Percentiles rank a stretch among this genome's conserved stretches.
Evolutionary conservation across 2,113 vertebrate species (phyloP).

Genomic region (Bufo gargarizans): DNA sequence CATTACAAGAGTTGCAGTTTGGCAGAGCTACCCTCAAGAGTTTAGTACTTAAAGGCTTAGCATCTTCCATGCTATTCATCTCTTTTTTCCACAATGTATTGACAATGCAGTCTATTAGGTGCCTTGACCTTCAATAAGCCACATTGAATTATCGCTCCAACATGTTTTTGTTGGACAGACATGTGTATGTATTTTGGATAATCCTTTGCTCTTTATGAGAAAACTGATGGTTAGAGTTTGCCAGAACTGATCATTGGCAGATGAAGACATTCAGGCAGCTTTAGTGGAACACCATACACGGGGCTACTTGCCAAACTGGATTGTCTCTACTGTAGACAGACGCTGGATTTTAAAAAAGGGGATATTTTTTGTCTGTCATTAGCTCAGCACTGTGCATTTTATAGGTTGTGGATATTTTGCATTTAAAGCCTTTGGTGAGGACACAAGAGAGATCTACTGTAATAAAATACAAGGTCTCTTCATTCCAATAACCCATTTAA

Average conservation of each 20-base stretch:
- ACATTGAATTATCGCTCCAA: neutral
- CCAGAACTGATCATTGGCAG: constrained; percentile 8
- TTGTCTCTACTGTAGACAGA: neutral
- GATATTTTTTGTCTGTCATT: neutral
- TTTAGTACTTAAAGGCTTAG: neutral
- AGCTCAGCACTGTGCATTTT: too few relatives aligned
- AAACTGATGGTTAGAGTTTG: neutral
- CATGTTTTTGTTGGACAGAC: neutral
- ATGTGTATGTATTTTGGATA: constrained; percentile 11
- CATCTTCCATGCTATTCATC: neutral
- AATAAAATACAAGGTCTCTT: neutral
- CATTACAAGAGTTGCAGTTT: neutral
- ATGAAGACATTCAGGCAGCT: neutral
- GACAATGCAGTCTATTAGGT: constrained; percentile 30
- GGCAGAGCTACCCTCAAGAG: neutral
- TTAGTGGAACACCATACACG: neutral
- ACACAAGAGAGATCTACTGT: neutral
- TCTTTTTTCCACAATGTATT: constrained; percentile 19
- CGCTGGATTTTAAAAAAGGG: neutral
- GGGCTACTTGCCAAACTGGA: neutral
- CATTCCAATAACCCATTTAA: neutral
- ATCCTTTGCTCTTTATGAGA: neutral
- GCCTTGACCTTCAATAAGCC: neutral
- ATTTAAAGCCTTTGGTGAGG: neutral
- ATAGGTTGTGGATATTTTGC: too few relatives aligned